Evolutionary conservation across 2,113 vertebrate species (phyloP), one percentile per base, ranked within the genome.

Genomic region (Chaetodon auriga): DNA sequence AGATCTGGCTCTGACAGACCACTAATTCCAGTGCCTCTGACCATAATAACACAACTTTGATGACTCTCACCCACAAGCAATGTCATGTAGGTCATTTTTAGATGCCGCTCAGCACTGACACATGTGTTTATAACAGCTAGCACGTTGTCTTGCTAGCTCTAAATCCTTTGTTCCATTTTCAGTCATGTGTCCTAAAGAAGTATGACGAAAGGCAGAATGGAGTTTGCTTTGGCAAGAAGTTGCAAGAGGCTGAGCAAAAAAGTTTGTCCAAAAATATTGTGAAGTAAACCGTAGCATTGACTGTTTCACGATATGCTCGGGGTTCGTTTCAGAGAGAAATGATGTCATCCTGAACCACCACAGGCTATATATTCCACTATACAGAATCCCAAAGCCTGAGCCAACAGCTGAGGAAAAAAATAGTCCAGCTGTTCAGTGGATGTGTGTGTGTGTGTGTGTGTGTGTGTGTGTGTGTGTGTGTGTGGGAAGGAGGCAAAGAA

Each of bases 381-480:
- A 72, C 65, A 46, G 71, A 75, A 79, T 64, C 74, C 66, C 55
- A 73, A 36, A 41, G 73, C 25, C 68, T 55, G 49, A 86, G 86
- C 81, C 76, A 83, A 65, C 35, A 81, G 83, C 75, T 92, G 78
- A 90, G 81, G n/a, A n/a, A 30, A 63, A 90, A 90, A 83, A 68
- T 69, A 84, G 82, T 72, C 70, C 89, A 93, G 91, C 91, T 90
- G 91, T 80, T 90, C 65, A 0, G 76, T 30, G 1, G 1, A 9
- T 54, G 8, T 18, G 23, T 69, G 71, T 75, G 51, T 62, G 25
- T 21, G 21, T 54, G 55, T 23, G 70, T 51, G 51, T 74, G 73
- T 70, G 65, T 3, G 38, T 60, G 30, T 45, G 60, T 54, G 68
- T 65, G 60, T 64, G 66, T 60, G 19, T 69, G 25, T 61, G 76